Evolutionary conservation across 2,797 vertebrate genomes (phyloP).

Genomic region (Chiroxiphia lanceolata): DNA sequence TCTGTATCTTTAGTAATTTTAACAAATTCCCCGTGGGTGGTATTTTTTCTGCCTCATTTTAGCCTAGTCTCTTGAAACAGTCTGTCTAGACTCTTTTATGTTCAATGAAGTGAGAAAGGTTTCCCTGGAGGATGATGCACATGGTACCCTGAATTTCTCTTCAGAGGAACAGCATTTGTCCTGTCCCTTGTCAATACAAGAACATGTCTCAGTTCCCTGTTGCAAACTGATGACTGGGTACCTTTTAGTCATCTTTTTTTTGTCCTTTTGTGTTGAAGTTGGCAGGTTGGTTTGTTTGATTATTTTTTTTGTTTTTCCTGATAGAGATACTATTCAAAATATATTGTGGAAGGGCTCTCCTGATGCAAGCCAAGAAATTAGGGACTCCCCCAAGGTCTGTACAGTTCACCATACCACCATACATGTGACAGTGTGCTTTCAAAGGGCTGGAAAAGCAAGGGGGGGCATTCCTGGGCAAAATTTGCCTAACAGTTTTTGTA

Average conservation of each 20-base stretch:
- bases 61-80: background rate
- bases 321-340: background rate
- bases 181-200: background rate
- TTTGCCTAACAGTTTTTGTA: background rate
- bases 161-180: background rate
- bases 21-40: background rate
- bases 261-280: background rate
- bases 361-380: background rate
- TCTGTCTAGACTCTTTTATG: background rate
- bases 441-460: background rate
- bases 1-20: background rate
- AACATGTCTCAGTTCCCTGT: background rate
- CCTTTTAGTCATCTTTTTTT: background rate
- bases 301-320: background rate
- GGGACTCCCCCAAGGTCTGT: background rate
- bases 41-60: constrained; percentile 16
- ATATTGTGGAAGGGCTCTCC: background rate
- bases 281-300: no score
- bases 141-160: background rate
- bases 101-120: background rate
- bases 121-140: background rate
- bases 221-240: background rate
- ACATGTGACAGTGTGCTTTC: background rate
- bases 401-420: no score
- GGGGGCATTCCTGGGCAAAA: fast-evolving